phyloP scores from a whole-genome alignment of 2,113 vertebrate genomes.

The Piaya cayana region DNA sequence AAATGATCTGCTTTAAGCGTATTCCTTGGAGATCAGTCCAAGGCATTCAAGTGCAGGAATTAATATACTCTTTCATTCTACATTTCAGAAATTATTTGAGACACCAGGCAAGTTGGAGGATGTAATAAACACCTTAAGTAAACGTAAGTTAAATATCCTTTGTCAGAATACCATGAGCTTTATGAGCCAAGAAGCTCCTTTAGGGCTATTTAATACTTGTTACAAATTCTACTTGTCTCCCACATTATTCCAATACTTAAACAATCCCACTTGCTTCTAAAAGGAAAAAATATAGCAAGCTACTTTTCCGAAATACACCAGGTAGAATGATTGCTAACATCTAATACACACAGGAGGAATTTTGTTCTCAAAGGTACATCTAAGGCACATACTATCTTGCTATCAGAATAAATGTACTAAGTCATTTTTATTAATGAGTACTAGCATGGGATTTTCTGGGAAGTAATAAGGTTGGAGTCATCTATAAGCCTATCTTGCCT shows the following conservation, averaged over 20 bases:
- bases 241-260: background rate
- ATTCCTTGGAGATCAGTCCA: background rate
- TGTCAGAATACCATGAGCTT: background rate
- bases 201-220: background rate
- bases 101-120: background rate
- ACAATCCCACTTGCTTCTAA: background rate
- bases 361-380: constrained; percentile 2
- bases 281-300: background rate
- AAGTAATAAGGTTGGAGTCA: background rate
- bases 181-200: background rate
- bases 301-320: background rate
- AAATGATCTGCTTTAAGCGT: background rate
- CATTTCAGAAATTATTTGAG: background rate
- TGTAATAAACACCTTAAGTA: background rate
- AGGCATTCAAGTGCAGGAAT: background rate
- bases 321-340: background rate
- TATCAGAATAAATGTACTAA: background rate
- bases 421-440: background rate
- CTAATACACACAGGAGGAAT: background rate
- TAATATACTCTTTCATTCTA: background rate
- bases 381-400: background rate
- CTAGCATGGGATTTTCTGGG: background rate
- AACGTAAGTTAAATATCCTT: background rate
- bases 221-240: background rate
- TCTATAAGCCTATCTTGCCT: background rate